Percentiles rank a stretch among this genome's conserved stretches.
These are phyloP conservation scores for Lontra canadensis DNA, from an alignment of 2,113 vertebrate genomes.

Conservation along the genomic window DNA sequence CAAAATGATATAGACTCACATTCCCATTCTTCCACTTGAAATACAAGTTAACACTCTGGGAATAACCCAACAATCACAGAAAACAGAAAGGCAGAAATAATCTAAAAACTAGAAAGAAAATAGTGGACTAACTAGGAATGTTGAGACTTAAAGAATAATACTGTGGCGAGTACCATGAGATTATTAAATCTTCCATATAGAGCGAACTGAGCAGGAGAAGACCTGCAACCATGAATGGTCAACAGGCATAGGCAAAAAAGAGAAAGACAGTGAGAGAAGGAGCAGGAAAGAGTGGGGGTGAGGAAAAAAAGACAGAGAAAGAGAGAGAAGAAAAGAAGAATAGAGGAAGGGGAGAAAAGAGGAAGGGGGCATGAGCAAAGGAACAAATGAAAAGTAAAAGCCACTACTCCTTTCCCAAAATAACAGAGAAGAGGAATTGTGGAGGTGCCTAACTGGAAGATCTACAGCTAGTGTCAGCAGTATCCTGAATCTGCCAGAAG, in stretches of 20 bases:
- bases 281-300: not conserved
- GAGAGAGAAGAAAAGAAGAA: not conserved
- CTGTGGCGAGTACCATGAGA: not conserved
- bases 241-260: not conserved
- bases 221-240: not conserved
- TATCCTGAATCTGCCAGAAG: not conserved
- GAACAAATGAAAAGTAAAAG: not conserved
- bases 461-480: not conserved
- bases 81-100: not conserved
- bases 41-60: not conserved
- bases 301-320: not conserved
- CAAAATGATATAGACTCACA: not conserved
- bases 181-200: not conserved
- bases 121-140: not conserved
- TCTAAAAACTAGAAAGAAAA: not conserved
- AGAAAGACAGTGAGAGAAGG: not conserved
- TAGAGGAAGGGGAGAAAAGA: not conserved
- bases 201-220: not conserved
- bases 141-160: not conserved
- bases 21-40: not conserved
- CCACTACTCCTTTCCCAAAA: not conserved
- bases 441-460: not conserved
- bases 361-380: not conserved
- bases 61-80: not conserved
- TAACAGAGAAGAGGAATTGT: not conserved